Base-by-base conservation (phyloP, 2,797 vertebrate genomes). In the Apogon hyalosoma region DNA sequence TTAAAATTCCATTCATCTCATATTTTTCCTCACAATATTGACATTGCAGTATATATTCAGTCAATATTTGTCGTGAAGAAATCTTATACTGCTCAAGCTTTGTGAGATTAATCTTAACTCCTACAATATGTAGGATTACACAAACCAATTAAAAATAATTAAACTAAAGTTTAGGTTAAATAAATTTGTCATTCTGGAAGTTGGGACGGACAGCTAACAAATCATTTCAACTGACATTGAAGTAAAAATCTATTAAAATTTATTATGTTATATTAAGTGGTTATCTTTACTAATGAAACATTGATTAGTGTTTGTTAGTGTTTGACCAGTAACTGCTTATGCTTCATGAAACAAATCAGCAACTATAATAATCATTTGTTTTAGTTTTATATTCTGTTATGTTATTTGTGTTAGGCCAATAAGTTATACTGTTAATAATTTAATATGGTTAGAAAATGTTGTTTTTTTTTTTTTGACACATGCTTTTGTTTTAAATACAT, bases 401-500 rank as follows among this genome's bases (percentile, higher is more conserved):
- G 55, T 62, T 60, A 18, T 66, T 68, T 73, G 31, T 51, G 55
- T 54, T 69, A 73, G 45, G 2, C 2, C 55, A 49, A 47, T 75
- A 53, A 36, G 52, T 63, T 46, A 28, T 63, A 3, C 39, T 41
- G 45, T n/a, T 40, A 7, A 43, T 68, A 24, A 81, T 82, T 83
- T 62, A 41, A 63, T 71, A 73, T 50, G 0, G 12, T 74, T 77
- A 36, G 67, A 21, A 31, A 65, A 67, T 68, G 50, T 7, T 15
- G n/a, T 57, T 19, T 45, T 42, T 70, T 61, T 14, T 57, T 47
- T 33, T 80, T 71, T 79, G 39, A 60, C 12, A 53, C 4, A 18
- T 68, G 57, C 11, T 73, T 9, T 70, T 79, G 63, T 79, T 66
- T 70, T 55, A 24, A 76, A 64, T 68, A 51, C 18, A 46, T 84